Conservation (phyloP, 1,140 invertebrate genomes). For the Helicoverpa zea region DNA sequence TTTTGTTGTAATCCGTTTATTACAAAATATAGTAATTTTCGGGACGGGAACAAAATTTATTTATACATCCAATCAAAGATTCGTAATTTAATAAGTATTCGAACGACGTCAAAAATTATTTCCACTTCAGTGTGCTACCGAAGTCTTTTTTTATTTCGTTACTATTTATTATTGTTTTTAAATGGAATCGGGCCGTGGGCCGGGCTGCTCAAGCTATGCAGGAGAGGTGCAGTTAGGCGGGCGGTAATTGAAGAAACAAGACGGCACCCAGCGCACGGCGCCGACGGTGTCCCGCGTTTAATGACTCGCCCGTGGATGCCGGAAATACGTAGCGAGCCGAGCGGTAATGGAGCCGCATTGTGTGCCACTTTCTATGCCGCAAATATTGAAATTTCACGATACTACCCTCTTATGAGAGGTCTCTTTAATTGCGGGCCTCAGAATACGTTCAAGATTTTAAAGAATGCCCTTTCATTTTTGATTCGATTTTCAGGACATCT, state of each 20-base stretch:
- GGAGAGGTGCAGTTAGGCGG: slow-evolving; percentile 67
- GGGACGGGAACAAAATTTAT: too few species aligned
- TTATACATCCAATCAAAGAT: background rate
- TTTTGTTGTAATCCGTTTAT: too few species aligned
- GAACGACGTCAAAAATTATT: background rate
- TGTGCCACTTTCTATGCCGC: slow-evolving; percentile 77
- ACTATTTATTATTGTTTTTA: slow-evolving; percentile 27
- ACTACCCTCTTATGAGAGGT: slow-evolving; percentile 69
- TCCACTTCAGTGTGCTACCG: background rate
- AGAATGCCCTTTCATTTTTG: slow-evolving; percentile 15
- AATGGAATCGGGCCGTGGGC: slow-evolving; percentile 46
- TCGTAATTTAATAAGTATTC: background rate
- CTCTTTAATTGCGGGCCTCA: slow-evolving; percentile 65
- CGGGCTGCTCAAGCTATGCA: slow-evolving; percentile 45
- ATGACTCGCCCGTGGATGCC: slow-evolving; percentile 79
- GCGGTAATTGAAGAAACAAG: slow-evolving; percentile 73
- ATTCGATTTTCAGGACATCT: slow-evolving; percentile 15
- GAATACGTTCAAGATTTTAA: slow-evolving; percentile 33
- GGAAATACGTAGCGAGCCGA: slow-evolving; percentile 81
- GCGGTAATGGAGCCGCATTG: slow-evolving; percentile 77
- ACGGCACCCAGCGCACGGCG: slow-evolving; percentile 50
- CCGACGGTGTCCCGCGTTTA: slow-evolving; percentile 68
- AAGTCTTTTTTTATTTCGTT: slow-evolving; percentile 5
- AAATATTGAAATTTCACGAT: slow-evolving; percentile 81
- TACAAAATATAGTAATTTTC: too few species aligned